Conservation (phyloP, 2,113 vertebrate species). For the Dissostichus mawsoni region DNA sequence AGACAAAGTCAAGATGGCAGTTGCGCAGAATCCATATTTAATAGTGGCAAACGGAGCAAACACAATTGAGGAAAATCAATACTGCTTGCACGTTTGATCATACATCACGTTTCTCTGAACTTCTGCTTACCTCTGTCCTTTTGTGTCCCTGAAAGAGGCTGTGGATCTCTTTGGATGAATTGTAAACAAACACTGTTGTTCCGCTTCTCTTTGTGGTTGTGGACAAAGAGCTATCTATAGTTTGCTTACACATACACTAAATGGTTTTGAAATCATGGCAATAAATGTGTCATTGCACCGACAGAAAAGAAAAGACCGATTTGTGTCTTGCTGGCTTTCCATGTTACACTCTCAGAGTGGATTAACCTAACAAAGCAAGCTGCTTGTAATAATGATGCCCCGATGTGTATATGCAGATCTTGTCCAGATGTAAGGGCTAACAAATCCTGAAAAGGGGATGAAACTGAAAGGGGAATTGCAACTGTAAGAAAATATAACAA, state of each 20-base stretch:
- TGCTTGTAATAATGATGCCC: background rate
- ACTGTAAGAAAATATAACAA: background rate
- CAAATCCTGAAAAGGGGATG: background rate
- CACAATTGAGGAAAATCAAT: slow-evolving; percentile 84
- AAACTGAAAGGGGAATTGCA: background rate
- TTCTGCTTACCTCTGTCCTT: slow-evolving; percentile 68
- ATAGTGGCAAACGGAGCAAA: slow-evolving; percentile 83
- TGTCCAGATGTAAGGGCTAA: background rate
- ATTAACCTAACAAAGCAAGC: slow-evolving; percentile 20
- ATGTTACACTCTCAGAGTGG: background rate
- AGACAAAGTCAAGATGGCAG: slow-evolving; percentile 77
- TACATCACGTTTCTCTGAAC: slow-evolving; percentile 75
- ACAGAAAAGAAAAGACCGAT: background rate
- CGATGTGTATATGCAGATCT: background rate
- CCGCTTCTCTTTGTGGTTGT: slow-evolving; percentile 29
- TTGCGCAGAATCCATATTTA: slow-evolving; percentile 82
- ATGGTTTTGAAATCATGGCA: slow-evolving; percentile 12
- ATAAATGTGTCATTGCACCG: slow-evolving; percentile 32
- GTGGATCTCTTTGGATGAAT: slow-evolving; percentile 28
- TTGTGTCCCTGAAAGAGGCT: slow-evolving; percentile 54
- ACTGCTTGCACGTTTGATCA: slow-evolving; percentile 79
- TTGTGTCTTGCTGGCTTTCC: slow-evolving; percentile 2
- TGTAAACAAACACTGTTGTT: slow-evolving; percentile 54
- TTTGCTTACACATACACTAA: slow-evolving; percentile 18
- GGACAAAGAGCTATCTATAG: slow-evolving; percentile 32